Evolutionary conservation across 1,140 invertebrate species (phyloP), one percentile per base, ranked within the genome.

Genomic region (Tyrophagus putrescentiae): DNA sequence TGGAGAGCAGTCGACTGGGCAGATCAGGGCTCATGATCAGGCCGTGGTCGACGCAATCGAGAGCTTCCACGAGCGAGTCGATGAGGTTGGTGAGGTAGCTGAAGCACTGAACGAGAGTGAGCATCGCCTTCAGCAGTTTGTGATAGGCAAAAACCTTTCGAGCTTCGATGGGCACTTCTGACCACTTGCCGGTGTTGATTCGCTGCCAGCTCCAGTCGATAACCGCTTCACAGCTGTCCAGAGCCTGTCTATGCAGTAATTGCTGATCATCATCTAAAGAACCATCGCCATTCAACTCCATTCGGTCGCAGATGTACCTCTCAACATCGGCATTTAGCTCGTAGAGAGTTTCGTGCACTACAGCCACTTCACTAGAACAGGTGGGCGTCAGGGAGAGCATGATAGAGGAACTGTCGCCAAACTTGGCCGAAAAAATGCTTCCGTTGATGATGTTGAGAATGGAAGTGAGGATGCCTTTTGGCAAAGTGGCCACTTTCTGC

Each of bases 121-220:
- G 36, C 33, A 70, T 50, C n/a, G 72, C 70, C 66, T 77, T 76
- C 16, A 72, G 62, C 13, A 82, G 67, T 62, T 79, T 79, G 64
- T 77, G 76, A 27, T 64, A 36, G 9, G 73, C 63, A 64, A 77
- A 79, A 1, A 71, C 41, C 33, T 73, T 65, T 56, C 78, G 65
- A 76, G 76, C 78, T n/a, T 65, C 61, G 2, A 71, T n/a, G 33
- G 68, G 58, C 13, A 91, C 85, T 68, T 82, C 76, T 75, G 82
- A 85, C 83, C 87, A 93, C 67, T 87, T 79, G 0, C 87, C 87
- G 44, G 82, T 82, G 72, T 91, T 87, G 13, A 91, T 75, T 65
- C 78, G 73, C 72, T 91, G 85, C 81, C 85, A 87, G 64, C 76
- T 76, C 67, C 78, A 77, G 71, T 87, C 84, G 42, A 86, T 71